These are phyloP conservation scores for Drosophila anomelani DNA, from an alignment of 2,888 invertebrate genomes.

Conservation along the genomic window DNA sequence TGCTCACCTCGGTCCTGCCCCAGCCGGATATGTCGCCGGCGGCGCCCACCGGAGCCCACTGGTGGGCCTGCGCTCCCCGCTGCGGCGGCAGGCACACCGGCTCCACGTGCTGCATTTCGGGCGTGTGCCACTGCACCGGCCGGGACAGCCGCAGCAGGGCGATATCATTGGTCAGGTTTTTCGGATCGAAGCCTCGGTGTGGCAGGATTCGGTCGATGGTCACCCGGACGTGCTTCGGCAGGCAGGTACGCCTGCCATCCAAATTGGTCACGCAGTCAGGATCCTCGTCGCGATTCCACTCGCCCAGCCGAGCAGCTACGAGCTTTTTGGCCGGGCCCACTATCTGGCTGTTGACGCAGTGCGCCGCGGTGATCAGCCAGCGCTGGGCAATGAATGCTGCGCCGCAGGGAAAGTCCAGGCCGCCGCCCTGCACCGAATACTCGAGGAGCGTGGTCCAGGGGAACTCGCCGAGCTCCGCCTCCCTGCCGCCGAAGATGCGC, in stretches of 20 bases:
- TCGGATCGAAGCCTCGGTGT: conserved; percentile 86
- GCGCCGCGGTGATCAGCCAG: conserved; percentile 66
- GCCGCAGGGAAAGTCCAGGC: conserved; percentile 88
- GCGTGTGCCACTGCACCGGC: conserved; percentile 85
- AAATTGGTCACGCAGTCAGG: conserved; percentile 86
- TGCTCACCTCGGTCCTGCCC: conserved; percentile 86
- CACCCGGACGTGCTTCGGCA: conserved; percentile 86
- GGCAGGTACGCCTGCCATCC: conserved; percentile 85
- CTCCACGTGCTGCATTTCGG: conserved; percentile 74
- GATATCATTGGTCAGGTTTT: conserved; percentile 86
- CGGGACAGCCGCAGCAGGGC: conserved; percentile 87
- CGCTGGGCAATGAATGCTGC: conserved; percentile 81
- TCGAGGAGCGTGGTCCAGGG: conserved; percentile 54
- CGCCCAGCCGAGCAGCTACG: conserved; percentile 70
- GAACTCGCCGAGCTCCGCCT: conserved; percentile 52
- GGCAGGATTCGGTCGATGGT: conserved; percentile 87
- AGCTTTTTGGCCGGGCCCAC: conserved; percentile 85
- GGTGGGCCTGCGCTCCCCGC: conserved; percentile 32
- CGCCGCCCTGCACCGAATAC: conserved; percentile 82
- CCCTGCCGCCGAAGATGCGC: conserved; percentile 51
- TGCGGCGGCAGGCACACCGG: conserved; percentile 87
- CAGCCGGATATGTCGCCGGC: conserved; percentile 86
- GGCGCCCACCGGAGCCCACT: conserved; percentile 79
- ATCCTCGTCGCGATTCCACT: conserved; percentile 86
- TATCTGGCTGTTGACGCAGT: conserved; percentile 86